A percentile compares a stretch with the other conserved stretches of the same genome.
phyloP scores from a whole-genome alignment of 2,888 invertebrate genomes.

The Nymphalis polychloros region DNA sequence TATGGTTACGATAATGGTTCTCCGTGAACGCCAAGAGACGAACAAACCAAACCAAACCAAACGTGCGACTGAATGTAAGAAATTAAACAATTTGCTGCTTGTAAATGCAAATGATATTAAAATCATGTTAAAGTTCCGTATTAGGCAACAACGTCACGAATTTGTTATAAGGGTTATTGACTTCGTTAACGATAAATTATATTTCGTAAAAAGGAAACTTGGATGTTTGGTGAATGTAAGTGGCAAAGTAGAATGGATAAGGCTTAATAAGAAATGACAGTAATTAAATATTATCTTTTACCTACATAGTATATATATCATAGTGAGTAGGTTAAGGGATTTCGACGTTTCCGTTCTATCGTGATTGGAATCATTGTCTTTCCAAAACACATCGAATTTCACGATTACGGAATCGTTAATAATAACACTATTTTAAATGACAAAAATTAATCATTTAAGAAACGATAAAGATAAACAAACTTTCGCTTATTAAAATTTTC shows the following conservation, averaged over 20 bases:
- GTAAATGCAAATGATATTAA: conserved; percentile 39
- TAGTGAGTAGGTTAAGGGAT: too few species aligned
- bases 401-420: neutral
- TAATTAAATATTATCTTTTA: neutral
- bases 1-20: conserved; percentile 49
- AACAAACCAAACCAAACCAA: conserved; percentile 24
- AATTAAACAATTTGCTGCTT: conserved; percentile 34
- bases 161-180: conserved; percentile 31
- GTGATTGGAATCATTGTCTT: too few species aligned
- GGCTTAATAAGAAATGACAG: conserved; percentile 12
- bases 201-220: conserved; percentile 22
- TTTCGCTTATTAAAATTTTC: conserved; percentile 17
- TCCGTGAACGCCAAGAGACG: conserved; percentile 32
- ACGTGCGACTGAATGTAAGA: conserved; percentile 23
- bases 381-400: too few species aligned
- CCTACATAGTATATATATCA: conserved; percentile 1
- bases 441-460: conserved; percentile 8
- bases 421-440: neutral
- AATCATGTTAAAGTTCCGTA: conserved; percentile 28
- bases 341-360: too few species aligned
- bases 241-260: conserved; percentile 1
- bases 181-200: conserved; percentile 19
- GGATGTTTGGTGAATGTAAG: conserved; percentile 9
- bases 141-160: conserved; percentile 32
- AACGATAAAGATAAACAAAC: conserved; percentile 13